These are phyloP conservation scores for Sebastes melanostomus DNA, from an alignment of 2,797 vertebrate genomes.

Conservation along the genomic window DNA sequence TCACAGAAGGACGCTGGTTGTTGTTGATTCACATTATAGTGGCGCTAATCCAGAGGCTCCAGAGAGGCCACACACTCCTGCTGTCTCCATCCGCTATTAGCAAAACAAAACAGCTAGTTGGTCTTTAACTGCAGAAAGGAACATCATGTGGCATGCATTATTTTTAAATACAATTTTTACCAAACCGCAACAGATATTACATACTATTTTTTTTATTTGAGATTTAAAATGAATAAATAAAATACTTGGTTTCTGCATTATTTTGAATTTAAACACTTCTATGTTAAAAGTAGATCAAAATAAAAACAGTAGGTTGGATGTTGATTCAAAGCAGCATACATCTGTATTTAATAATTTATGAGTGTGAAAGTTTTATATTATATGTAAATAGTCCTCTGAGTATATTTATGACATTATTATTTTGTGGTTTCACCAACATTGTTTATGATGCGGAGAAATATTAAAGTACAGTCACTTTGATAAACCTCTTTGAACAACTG, in stretches of 20 bases:
- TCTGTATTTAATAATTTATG: neutral
- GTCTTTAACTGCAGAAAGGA: conserved; percentile 13
- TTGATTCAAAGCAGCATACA: conserved; percentile 1
- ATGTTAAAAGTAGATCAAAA: neutral
- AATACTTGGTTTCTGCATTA: neutral
- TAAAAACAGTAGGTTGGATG: neutral
- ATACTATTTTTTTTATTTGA: neutral
- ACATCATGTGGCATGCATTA: neutral
- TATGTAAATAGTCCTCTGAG: neutral
- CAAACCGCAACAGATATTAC: neutral
- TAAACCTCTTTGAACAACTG: neutral
- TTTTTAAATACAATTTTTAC: neutral
- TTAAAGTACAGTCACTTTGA: neutral
- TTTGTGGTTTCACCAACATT: neutral
- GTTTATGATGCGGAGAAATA: neutral
- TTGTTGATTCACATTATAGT: conserved; percentile 75
- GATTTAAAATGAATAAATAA: neutral
- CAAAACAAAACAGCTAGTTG: conserved; percentile 49
- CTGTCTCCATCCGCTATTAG: conserved; percentile 49
- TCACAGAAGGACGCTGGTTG: conserved; percentile 65
- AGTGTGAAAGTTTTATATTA: neutral
- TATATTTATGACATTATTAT: neutral
- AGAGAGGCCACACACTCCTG: conserved; percentile 64
- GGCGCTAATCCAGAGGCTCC: conserved; percentile 70
- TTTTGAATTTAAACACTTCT: conserved; percentile 4